Percentiles rank a stretch among this genome's conserved stretches.
phyloP scores from a whole-genome alignment of 1,140 invertebrate species.

The Listronotus bonariensis region DNA sequence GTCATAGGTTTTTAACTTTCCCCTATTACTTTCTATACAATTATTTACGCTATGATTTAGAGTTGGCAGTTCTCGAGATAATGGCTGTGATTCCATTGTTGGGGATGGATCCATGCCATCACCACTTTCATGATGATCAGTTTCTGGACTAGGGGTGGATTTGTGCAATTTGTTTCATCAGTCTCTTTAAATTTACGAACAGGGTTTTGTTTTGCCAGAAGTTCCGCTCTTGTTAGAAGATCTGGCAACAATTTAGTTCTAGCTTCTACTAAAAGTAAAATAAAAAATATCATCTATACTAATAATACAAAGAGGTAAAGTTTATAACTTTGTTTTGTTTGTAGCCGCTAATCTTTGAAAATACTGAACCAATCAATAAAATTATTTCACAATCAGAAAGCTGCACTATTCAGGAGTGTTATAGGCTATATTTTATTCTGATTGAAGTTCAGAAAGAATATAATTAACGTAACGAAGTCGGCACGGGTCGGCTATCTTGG shows the following conservation, averaged over 20 bases:
- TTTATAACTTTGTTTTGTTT: too few species aligned
- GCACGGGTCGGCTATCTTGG: too few species aligned
- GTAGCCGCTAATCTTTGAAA: too few species aligned
- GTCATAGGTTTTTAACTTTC: slow-evolving; percentile 59
- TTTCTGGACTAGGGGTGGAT: slow-evolving; percentile 80
- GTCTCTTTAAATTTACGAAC: slow-evolving; percentile 56
- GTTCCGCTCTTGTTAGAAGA: slow-evolving; percentile 62
- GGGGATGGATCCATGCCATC: slow-evolving; percentile 59
- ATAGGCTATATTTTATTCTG: too few species aligned
- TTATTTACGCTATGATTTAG: slow-evolving; percentile 6
- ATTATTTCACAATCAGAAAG: too few species aligned
- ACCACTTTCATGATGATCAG: slow-evolving; percentile 71
- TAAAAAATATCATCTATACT: slow-evolving; percentile 10
- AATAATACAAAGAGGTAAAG: too few species aligned
- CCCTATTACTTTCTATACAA: slow-evolving; percentile 17
- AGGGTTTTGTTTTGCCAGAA: slow-evolving; percentile 57
- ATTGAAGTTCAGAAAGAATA: too few species aligned
- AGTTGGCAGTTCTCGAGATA: not conserved
- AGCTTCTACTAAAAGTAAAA: slow-evolving; percentile 37
- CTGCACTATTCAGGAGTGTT: too few species aligned
- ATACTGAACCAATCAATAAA: not conserved
- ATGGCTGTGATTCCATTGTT: slow-evolving; percentile 11
- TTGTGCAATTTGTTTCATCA: slow-evolving; percentile 64
- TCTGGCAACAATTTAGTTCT: slow-evolving; percentile 63
- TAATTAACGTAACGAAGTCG: too few species aligned